Evolutionary conservation across 1,140 invertebrate species (phyloP).

Genomic region (Agrypnia vestita): DNA sequence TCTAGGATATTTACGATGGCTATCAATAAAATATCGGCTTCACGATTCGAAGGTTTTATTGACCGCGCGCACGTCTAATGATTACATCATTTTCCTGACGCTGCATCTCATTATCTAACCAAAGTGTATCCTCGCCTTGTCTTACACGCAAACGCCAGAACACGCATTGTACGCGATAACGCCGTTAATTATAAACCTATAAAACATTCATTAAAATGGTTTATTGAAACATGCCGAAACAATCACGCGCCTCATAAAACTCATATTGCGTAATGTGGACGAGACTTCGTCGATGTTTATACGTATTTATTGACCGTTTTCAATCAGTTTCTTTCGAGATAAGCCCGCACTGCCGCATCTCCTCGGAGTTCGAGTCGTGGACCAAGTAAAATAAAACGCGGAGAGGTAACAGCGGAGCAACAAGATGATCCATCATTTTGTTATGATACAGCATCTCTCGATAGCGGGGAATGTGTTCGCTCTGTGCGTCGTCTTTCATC

Average conservation of each 20-base stretch:
- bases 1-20: too few species aligned
- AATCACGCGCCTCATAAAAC: constrained; percentile 17
- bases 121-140: too few species aligned
- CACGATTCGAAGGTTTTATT: too few species aligned
- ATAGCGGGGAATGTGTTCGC: neutral
- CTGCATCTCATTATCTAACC: too few species aligned
- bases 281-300: neutral
- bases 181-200: constrained; percentile 22
- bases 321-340: neutral
- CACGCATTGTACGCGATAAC: neutral
- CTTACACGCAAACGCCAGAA: neutral
- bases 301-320: neutral
- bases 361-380: neutral
- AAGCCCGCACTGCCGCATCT: neutral
- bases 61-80: too few species aligned
- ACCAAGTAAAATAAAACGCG: constrained; percentile 6
- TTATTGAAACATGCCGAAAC: constrained; percentile 27
- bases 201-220: constrained; percentile 39
- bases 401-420: neutral
- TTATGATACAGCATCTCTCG: neutral
- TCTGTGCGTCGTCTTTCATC: neutral
- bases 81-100: too few species aligned
- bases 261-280: constrained; percentile 32
- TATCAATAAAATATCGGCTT: too few species aligned
- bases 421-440: constrained; percentile 22